Evolutionary conservation across 2,113 vertebrate genomes (phyloP).

Genomic region (Aythya baeri): DNA sequence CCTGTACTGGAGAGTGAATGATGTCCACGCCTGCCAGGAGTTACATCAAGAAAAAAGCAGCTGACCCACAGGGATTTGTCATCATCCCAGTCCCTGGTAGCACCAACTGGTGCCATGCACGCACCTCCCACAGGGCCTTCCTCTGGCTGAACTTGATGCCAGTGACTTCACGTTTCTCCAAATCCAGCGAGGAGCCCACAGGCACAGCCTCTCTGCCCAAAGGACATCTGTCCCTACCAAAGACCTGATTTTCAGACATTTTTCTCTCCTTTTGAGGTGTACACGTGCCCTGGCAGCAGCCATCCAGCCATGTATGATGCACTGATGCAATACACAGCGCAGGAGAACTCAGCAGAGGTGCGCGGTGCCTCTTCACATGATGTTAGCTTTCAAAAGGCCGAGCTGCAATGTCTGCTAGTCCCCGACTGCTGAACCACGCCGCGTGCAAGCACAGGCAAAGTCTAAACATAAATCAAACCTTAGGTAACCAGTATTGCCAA

Average conservation of each 20-base stretch:
- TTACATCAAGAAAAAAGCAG: background rate
- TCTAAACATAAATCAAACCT: background rate
- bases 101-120: accelerated
- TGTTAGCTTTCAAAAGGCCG: background rate
- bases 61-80: background rate
- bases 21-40: background rate
- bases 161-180: background rate
- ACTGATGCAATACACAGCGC: accelerated
- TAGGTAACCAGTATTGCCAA: background rate
- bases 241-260: background rate
- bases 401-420: background rate
- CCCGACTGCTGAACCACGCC: background rate
- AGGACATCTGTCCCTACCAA: background rate
- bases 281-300: background rate
- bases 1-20: background rate
- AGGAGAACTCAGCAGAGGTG: background rate
- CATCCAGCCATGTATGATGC: accelerated
- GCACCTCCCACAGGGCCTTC: accelerated
- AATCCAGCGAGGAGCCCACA: background rate
- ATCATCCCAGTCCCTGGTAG: background rate
- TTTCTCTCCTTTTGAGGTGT: background rate
- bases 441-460: background rate
- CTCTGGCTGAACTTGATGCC: background rate
- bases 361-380: accelerated
- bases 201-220: background rate